Base-by-base conservation (phyloP, 2,888 invertebrate genomes). In the Pecten maximus region DNA sequence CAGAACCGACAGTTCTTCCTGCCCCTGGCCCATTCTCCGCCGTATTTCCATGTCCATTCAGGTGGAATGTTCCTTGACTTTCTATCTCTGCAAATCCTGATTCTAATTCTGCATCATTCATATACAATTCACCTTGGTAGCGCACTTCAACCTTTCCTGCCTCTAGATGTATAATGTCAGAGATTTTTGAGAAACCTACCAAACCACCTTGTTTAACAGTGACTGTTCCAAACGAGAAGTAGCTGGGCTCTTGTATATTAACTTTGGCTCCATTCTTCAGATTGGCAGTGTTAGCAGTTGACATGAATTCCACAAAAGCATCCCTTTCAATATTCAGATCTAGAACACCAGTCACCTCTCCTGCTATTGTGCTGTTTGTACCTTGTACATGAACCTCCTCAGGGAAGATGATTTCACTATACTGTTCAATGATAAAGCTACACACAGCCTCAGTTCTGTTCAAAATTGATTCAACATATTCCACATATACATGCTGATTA, bases 361-460 rank as follows among this genome's bases (percentile, higher is more conserved):
- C 91, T 94, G 93, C 94, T 88, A 95, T 92, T n/a, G 94, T 93
- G 35, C 94, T 93, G 86, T 94, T 94, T 6, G 94, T 94, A 10
- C 95, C 95, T 91, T 95, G 95, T n/a, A 95, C 92, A 88, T 95
- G 95, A 19, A 95, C 92, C 88, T 95, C 95, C 23, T 91, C 91
- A 87, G 95, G 95, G 19, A 95, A 91, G 19, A 95, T 91, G 19
- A 95, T 93, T 88, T 95, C 94, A 44, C 94, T 94, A 12, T 92
- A 92, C 28, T 92, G 89, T 87, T 95, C 94, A 88, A 95, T 92
- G 88, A 95, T 94, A 91, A 93, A 95, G 44, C 94, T 93, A 89
- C 94, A 95, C 16, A 95, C 94, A 0, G 95, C 95, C 90, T 95
- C 95, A 10, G 95, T 95, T 54, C 91, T 92, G 89, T 95, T 95